These are phyloP conservation scores for Ancistrus triradiatus DNA, from an alignment of 2,113 vertebrate genomes.

Conservation along the genomic window DNA sequence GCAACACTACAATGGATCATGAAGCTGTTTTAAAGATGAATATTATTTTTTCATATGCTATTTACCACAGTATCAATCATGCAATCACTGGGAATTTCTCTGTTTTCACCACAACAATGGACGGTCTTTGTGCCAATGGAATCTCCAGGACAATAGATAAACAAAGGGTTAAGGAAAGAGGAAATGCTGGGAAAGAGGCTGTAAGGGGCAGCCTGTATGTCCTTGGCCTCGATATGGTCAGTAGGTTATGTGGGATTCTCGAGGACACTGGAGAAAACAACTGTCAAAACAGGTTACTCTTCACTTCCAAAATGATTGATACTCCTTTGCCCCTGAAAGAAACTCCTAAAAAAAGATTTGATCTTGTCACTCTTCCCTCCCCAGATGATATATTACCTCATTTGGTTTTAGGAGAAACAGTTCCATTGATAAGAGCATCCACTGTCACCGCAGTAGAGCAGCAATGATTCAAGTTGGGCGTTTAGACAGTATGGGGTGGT, in stretches of 20 bases:
- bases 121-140: constrained; percentile 55
- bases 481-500: too few species aligned
- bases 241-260: constrained; percentile 58
- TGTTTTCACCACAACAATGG: constrained; percentile 56
- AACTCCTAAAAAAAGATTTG: constrained; percentile 28
- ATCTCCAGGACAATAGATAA: constrained; percentile 72
- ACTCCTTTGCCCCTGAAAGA: constrained; percentile 41
- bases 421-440: constrained; percentile 31
- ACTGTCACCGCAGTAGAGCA: constrained; percentile 26
- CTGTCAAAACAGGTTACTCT: constrained; percentile 47
- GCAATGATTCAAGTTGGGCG: too few species aligned
- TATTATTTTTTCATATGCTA: too few species aligned
- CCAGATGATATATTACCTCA: constrained; percentile 34
- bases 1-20: too few species aligned
- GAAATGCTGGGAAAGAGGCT: constrained; percentile 56
- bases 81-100: constrained; percentile 49
- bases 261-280: constrained; percentile 49
- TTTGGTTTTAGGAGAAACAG: constrained; percentile 28
- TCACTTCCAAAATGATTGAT: constrained; percentile 64
- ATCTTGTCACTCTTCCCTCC: constrained; percentile 32
- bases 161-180: constrained; percentile 62
- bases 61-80: constrained; percentile 12
- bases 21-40: too few species aligned
- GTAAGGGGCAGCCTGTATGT: constrained; percentile 46
- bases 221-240: constrained; percentile 70